These are phyloP conservation scores for Oncorhynchus nerka DNA, from an alignment of 2,113 vertebrate genomes.

Conservation along the genomic window DNA sequence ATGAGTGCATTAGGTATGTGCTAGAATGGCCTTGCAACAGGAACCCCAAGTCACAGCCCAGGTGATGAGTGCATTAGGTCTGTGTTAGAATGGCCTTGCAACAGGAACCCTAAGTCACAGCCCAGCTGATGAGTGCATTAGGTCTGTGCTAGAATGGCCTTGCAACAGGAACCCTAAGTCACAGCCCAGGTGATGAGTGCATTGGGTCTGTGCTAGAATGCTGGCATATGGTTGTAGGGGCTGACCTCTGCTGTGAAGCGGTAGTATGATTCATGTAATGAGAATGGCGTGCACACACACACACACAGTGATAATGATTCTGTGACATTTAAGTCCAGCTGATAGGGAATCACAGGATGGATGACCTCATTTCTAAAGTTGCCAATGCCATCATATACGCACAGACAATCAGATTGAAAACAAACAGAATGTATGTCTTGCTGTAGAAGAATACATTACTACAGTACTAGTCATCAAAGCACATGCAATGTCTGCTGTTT, in stretches of 20 bases:
- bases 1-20: background rate
- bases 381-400: slow-evolving; percentile 36
- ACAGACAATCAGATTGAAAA: background rate
- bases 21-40: background rate
- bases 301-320: slow-evolving; percentile 27
- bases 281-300: slow-evolving; percentile 7
- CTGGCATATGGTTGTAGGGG: slow-evolving; percentile 39
- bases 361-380: slow-evolving; percentile 59
- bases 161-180: too few species aligned
- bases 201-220: background rate
- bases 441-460: background rate
- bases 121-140: background rate
- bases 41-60: too few species aligned
- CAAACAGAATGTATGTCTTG: background rate
- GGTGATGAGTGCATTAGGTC: too few species aligned
- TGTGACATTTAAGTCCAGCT: slow-evolving; percentile 50
- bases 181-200: too few species aligned
- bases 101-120: background rate
- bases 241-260: slow-evolving; percentile 55
- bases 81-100: background rate
- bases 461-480: background rate
- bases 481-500: background rate
- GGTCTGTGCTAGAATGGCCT: background rate
- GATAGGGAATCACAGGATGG: slow-evolving; percentile 51
- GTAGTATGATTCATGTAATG: slow-evolving; percentile 49